A percentile compares a stretch with the other conserved stretches of the same genome.
These are phyloP conservation scores for Lasioglossum villosulum DNA, from an alignment of 2,888 invertebrate species.

Conservation along the genomic window DNA sequence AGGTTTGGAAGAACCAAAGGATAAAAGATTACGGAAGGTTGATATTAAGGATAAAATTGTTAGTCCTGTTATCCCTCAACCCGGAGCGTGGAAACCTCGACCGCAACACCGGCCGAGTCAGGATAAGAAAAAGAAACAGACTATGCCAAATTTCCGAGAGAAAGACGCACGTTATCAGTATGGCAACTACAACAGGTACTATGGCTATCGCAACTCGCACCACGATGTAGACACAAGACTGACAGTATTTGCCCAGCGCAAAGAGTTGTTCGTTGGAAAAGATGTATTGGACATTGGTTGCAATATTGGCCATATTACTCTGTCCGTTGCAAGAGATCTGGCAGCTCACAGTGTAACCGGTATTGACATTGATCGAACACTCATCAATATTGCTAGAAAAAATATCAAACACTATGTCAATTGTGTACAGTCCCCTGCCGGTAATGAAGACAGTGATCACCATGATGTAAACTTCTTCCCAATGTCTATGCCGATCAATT, in stretches of 20 bases:
- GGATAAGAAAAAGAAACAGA: slow-evolving; percentile 83
- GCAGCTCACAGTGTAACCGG: slow-evolving; percentile 94
- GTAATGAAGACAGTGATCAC: slow-evolving; percentile 75
- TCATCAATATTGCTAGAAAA: slow-evolving; percentile 91
- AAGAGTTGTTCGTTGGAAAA: slow-evolving; percentile 94
- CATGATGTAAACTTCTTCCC: slow-evolving; percentile 88
- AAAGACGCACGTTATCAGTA: slow-evolving; percentile 94
- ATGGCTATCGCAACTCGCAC: slow-evolving; percentile 95
- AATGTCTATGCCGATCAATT: slow-evolving; percentile 94
- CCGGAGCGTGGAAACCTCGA: slow-evolving; percentile 91
- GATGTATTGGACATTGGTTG: slow-evolving; percentile 98
- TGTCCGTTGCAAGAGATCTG: slow-evolving; percentile 94
- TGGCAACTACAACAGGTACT: slow-evolving; percentile 99
- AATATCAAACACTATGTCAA: slow-evolving; percentile 90
- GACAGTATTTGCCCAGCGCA: slow-evolving; percentile 91
- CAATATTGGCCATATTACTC: slow-evolving; percentile 97
- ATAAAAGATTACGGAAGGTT: slow-evolving; percentile 86
- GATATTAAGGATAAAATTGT: slow-evolving; percentile 95
- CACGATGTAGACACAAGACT: slow-evolving; percentile 93
- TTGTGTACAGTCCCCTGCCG: slow-evolving; percentile 83
- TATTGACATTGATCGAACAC: slow-evolving; percentile 96
- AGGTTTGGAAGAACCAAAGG: slow-evolving; percentile 80
- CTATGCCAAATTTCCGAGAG: slow-evolving; percentile 88
- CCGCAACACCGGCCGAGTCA: slow-evolving; percentile 85
- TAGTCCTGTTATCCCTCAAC: slow-evolving; percentile 95